Conservation (phyloP, 2,113 vertebrate species). For the Vulpes vulpes region DNA sequence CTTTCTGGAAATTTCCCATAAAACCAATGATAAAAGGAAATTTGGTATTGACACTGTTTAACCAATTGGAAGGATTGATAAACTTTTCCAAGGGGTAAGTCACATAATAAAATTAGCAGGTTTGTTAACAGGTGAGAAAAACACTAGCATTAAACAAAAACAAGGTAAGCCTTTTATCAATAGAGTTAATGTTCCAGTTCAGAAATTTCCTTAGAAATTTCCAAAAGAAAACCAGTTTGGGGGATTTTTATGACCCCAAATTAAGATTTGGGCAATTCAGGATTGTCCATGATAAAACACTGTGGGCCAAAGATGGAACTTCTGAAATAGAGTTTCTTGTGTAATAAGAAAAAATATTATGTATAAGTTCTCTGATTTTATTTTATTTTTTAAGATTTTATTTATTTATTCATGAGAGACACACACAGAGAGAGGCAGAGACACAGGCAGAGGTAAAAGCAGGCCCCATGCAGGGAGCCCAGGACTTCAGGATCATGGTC, state of each 20-base stretch:
- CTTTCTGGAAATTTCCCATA: conserved; percentile 13
- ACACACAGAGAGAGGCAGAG: too few species aligned
- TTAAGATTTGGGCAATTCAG: conserved; percentile 23
- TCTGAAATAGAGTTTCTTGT: background rate
- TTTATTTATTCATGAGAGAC: too few species aligned
- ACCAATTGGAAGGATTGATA: background rate
- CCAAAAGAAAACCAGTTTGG: background rate
- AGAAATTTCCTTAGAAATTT: background rate
- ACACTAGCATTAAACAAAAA: background rate
- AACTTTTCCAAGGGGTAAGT: background rate
- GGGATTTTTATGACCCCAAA: background rate
- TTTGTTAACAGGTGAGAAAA: conserved; percentile 21
- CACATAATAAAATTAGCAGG: background rate
- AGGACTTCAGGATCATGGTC: too few species aligned
- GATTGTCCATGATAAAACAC: background rate
- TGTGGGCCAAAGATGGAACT: background rate
- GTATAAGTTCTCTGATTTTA: background rate
- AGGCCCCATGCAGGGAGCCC: too few species aligned
- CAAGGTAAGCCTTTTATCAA: background rate
- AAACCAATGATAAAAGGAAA: background rate
- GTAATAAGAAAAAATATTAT: background rate
- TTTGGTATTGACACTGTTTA: background rate
- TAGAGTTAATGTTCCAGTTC: background rate
- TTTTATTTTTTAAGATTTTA: too few species aligned
- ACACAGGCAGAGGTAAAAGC: too few species aligned